Evolutionary conservation across 2,113 vertebrate genomes (phyloP).

Genomic region (Phalacrocorax pelagicus): DNA sequence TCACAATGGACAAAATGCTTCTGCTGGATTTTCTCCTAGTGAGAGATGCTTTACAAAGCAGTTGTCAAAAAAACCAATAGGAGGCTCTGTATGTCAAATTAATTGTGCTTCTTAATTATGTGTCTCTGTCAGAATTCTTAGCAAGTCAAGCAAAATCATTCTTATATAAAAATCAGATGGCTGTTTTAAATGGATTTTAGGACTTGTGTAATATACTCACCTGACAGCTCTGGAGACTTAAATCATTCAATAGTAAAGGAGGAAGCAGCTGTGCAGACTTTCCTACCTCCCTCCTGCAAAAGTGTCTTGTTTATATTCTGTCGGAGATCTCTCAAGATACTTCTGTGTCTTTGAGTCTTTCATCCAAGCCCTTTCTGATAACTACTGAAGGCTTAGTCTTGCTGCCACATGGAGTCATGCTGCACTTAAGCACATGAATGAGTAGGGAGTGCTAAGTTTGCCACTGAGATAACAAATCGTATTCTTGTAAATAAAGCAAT

Average conservation of each 20-base stretch:
- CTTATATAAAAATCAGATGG: background rate
- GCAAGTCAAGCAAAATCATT: background rate
- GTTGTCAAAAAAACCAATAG: background rate
- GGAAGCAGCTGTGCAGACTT: background rate
- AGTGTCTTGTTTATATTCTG: background rate
- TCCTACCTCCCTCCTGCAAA: background rate
- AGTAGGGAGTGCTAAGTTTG: background rate
- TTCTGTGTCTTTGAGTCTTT: background rate
- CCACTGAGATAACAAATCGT: background rate
- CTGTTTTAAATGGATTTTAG: background rate
- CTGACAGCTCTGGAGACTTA: background rate
- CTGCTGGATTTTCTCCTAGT: background rate
- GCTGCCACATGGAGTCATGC: background rate
- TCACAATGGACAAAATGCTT: background rate
- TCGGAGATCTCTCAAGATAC: background rate
- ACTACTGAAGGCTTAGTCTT: background rate
- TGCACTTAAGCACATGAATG: background rate
- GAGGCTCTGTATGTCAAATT: background rate
- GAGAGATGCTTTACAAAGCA: background rate
- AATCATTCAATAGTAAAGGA: background rate
- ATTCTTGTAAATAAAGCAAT: background rate
- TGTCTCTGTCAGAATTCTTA: background rate
- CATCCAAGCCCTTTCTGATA: background rate
- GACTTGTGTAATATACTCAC: background rate
- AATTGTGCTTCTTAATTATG: background rate